Percentiles rank a stretch among this genome's conserved stretches.
phyloP scores from a whole-genome alignment of 2,797 vertebrate species.

The Rhinichthys osculus region DNA sequence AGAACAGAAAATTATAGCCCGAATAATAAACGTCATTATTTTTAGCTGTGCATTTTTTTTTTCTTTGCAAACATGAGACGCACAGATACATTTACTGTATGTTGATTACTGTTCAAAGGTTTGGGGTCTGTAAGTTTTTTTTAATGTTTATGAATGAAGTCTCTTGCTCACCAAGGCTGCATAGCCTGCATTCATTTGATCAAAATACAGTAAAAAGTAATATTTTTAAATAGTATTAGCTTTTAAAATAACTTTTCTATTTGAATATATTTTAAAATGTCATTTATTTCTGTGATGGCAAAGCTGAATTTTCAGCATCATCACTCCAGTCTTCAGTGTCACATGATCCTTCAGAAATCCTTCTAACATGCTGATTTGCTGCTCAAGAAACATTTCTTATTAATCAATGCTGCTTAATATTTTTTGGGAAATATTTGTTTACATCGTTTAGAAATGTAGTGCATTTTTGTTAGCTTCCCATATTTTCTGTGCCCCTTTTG shows the following conservation, averaged over 20 bases:
- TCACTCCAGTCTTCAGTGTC: background rate
- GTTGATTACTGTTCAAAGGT: background rate
- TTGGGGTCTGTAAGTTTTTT: background rate
- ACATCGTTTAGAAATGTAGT: background rate
- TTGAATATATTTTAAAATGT: background rate
- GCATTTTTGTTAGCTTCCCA: background rate
- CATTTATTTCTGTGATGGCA: no score
- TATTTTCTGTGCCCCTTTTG: constrained; percentile 6
- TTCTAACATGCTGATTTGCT: background rate
- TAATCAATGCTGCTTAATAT: background rate
- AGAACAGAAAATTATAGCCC: background rate
- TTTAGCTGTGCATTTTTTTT: background rate
- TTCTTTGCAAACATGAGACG: background rate
- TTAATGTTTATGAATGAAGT: background rate
- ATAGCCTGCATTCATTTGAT: background rate
- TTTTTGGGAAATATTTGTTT: background rate
- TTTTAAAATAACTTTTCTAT: background rate
- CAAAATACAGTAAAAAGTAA: background rate
- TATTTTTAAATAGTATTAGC: background rate
- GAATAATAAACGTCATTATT: background rate
- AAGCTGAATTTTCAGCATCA: background rate
- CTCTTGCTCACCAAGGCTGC: background rate
- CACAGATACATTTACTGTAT: background rate
- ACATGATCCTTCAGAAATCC: background rate
- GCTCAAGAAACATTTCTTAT: background rate